Conservation (phyloP, 2,113 vertebrate species). For the Ondatra zibethicus region DNA sequence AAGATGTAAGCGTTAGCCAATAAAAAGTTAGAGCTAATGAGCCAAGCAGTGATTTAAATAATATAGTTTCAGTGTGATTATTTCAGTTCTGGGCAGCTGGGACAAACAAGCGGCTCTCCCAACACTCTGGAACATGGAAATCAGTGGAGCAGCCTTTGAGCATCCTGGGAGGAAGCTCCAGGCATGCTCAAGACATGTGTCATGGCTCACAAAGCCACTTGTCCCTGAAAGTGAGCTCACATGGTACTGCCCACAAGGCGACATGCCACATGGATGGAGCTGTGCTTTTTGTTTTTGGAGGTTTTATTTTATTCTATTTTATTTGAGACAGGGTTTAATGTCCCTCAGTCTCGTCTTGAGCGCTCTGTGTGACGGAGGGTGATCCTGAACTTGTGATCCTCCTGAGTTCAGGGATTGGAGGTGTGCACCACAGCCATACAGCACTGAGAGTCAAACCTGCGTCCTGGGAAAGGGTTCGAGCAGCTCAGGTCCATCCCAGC, state of each 20-base stretch:
- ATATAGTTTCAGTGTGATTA: no score
- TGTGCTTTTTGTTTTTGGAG: background rate
- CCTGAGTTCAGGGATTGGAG: background rate
- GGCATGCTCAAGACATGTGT: background rate
- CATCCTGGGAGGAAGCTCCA: background rate
- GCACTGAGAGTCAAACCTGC: background rate
- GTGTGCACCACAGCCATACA: no score
- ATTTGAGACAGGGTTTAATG: background rate
- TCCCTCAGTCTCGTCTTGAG: background rate
- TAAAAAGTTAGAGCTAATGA: no score
- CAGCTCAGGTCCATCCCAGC: background rate
- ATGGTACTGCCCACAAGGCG: background rate
- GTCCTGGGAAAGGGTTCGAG: background rate
- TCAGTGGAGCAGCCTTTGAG: background rate
- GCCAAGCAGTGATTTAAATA: no score
- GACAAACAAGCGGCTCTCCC: no score
- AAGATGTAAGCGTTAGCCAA: no score
- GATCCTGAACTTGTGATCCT: background rate
- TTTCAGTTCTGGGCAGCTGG: no score
- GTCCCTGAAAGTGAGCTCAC: background rate
- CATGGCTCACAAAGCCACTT: background rate
- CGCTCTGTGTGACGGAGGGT: no score
- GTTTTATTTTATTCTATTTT: background rate
- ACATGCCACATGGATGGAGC: background rate
- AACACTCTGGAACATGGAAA: background rate